phyloP scores from a whole-genome alignment of 35 echinoderm and acorn worm species.

The Heliocidaris erythrogramma region DNA sequence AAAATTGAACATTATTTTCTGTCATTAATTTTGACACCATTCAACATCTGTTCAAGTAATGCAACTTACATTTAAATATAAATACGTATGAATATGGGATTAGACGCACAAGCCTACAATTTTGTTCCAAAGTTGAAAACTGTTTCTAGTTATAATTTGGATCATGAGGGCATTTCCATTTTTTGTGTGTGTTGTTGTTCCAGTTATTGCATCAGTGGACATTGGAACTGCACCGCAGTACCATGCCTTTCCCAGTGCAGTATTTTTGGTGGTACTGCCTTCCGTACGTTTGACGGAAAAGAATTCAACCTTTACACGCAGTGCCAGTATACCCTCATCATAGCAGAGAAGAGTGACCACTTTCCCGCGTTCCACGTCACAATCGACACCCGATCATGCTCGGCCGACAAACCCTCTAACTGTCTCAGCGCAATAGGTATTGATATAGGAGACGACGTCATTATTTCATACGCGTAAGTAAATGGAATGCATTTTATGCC shows the following conservation, averaged over 20 bases:
- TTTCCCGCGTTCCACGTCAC: neutral
- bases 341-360: neutral
- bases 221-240: neutral
- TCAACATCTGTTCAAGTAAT: too few relatives aligned
- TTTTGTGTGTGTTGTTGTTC: neutral
- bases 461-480: too few relatives aligned
- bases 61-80: too few relatives aligned
- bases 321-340: constrained; percentile 29
- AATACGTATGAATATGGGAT: too few relatives aligned
- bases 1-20: too few relatives aligned
- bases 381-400: neutral
- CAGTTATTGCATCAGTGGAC: neutral
- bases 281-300: neutral
- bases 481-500: too few relatives aligned
- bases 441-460: neutral
- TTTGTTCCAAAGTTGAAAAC: too few relatives aligned
- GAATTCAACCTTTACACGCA: constrained; percentile 30
- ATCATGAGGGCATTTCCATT: too few relatives aligned
- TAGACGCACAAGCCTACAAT: too few relatives aligned
- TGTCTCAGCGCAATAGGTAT: neutral
- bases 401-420: neutral
- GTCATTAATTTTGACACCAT: too few relatives aligned
- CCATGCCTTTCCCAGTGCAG: neutral
- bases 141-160: too few relatives aligned
- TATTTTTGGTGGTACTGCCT: constrained; percentile 16